Evolutionary conservation across 2,888 invertebrate species (phyloP).

Genomic region (Spodoptera littoralis): DNA sequence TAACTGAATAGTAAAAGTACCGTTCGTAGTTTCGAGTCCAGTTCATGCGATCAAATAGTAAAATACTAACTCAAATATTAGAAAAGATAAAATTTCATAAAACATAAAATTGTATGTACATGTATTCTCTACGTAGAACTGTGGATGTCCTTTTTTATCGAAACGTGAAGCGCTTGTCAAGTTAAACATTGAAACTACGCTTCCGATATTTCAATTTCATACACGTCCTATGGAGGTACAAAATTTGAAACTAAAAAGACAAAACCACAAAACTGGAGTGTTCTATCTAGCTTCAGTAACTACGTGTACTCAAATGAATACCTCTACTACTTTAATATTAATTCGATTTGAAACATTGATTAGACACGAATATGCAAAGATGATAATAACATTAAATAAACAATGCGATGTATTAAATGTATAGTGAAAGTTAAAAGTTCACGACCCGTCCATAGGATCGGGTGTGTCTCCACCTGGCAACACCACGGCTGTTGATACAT

Average conservation of each 20-base stretch:
- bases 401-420: slow-evolving; percentile 11
- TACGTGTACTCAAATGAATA: too few relatives aligned
- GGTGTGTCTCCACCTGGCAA: neutral
- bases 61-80: neutral
- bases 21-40: too few relatives aligned
- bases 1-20: too few relatives aligned
- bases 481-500: slow-evolving; percentile 11
- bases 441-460: slow-evolving; percentile 6
- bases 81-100: slow-evolving; percentile 26
- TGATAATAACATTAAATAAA: slow-evolving; percentile 41
- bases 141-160: slow-evolving; percentile 31
- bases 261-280: neutral
- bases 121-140: slow-evolving; percentile 21
- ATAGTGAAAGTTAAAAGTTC: slow-evolving; percentile 48
- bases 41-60: too few relatives aligned
- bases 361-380: slow-evolving; percentile 45
- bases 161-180: slow-evolving; percentile 23
- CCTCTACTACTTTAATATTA: slow-evolving; percentile 8
- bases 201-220: slow-evolving; percentile 39
- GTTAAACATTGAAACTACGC: slow-evolving; percentile 30
- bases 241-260: slow-evolving; percentile 28
- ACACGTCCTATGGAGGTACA: slow-evolving; percentile 18
- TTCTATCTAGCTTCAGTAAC: too few relatives aligned
- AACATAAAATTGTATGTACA: slow-evolving; percentile 11
- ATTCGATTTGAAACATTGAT: slow-evolving; percentile 39